These are phyloP conservation scores for Hoplodrina blanda DNA, from an alignment of 2,888 invertebrate genomes.

Conservation along the genomic window DNA sequence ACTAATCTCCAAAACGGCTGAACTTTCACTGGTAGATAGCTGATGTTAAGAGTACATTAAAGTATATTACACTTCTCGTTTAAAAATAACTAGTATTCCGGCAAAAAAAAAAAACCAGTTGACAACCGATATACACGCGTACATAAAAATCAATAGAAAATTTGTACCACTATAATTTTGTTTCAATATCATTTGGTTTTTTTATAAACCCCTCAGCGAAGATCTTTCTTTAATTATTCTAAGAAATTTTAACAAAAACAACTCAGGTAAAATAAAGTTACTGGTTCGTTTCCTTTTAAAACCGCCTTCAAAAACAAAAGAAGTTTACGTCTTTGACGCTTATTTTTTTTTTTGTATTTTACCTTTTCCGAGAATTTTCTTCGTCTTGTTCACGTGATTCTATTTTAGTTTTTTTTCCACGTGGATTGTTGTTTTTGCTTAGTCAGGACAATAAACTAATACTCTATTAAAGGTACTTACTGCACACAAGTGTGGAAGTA, in stretches of 20 bases:
- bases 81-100: too few relatives aligned
- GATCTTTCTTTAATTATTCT: constrained; percentile 21
- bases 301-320: not conserved
- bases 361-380: not conserved
- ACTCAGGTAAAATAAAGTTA: constrained; percentile 23
- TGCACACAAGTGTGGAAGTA: too few relatives aligned
- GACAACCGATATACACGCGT: too few relatives aligned
- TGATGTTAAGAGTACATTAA: too few relatives aligned
- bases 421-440: too few relatives aligned
- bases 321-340: not conserved
- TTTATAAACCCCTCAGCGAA: not conserved
- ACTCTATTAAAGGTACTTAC: too few relatives aligned
- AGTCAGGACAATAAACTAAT: too few relatives aligned
- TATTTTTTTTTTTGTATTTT: constrained; percentile 13
- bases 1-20: too few relatives aligned
- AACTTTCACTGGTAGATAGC: too few relatives aligned
- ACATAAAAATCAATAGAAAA: not conserved
- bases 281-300: not conserved
- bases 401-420: not conserved
- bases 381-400: not conserved
- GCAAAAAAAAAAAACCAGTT: too few relatives aligned
- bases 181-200: not conserved
- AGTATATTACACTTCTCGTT: too few relatives aligned
- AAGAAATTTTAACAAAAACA: constrained; percentile 12
- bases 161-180: not conserved